These are phyloP conservation scores for Diglossa cyanea DNA, from an alignment of 2,797 vertebrate genomes.

Conservation along the genomic window DNA sequence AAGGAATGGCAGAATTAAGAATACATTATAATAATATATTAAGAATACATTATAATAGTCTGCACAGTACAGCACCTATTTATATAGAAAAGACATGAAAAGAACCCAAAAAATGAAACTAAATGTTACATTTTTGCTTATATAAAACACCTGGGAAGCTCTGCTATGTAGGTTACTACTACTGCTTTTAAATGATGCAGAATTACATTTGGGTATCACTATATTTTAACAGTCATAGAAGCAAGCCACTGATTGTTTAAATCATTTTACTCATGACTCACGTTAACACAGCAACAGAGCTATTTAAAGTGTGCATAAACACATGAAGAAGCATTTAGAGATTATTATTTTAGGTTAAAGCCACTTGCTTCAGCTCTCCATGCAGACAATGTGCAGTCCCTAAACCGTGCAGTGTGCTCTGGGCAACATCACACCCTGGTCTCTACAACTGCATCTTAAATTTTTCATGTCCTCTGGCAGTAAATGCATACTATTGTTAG, in stretches of 20 bases:
- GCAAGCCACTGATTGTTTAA: neutral
- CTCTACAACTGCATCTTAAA: neutral
- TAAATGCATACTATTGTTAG: neutral
- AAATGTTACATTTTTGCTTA: neutral
- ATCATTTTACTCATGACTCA: neutral
- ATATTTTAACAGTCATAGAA: neutral
- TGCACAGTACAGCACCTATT: neutral
- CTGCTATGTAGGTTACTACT: neutral
- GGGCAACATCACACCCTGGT: neutral
- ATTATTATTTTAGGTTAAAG: neutral
- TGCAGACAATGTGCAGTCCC: fast-evolving
- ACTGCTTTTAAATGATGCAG: neutral
- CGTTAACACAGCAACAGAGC: neutral
- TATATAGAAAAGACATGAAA: neutral
- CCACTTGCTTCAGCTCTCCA: neutral
- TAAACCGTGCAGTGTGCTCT: neutral
- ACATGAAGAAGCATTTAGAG: neutral
- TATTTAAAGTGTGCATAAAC: conserved; percentile 13
- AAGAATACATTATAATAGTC: neutral
- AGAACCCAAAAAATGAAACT: neutral
- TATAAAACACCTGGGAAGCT: neutral
- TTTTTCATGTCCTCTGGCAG: neutral
- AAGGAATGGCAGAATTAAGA: neutral
- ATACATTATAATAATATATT: neutral
- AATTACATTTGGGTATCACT: neutral